Evolutionary conservation across 2,113 vertebrate species (phyloP), one percentile per base, ranked within the genome.

Genomic region (Archilochus colubris): DNA sequence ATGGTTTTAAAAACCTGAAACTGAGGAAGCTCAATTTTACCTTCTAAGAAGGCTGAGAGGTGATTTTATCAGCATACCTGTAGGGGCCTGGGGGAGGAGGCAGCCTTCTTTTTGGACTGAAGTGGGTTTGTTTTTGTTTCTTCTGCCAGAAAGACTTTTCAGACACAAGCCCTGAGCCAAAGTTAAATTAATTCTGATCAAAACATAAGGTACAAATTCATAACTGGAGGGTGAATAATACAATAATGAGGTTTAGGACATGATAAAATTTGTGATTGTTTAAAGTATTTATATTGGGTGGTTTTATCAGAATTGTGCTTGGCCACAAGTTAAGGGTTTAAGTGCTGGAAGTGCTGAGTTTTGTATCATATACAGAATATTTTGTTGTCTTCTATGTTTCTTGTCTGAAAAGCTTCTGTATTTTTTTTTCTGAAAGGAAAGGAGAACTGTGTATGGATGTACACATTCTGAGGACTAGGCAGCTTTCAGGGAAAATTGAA

Each of bases 281-380:
- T 61, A 23, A 17, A 8, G 25, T 63, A 2, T 64, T 85, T 74
- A 3, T 43, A 27, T 28, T 31, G 70, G 36, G 9, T 53, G 18
- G 12, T 43, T 46, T 66, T 16, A 57, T 17, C 43, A 12, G 31
- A 83, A 80, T 50, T 22, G 31, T 53, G 4, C n/a, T 53, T 76
- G 40, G 23, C 85, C 54, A 54, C 24, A 1, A 83, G 50, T 28
- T 81, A 20, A 14, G 30, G 43, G 64, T 19, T 64, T 27, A 31
- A 69, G 33, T 17, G 78, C 51, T 76, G 59, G 24, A 13, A 46
- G 30, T 1, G 11, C 69, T 2, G 12, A 5, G 80, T 12, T 58
- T 44, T 30, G 24, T 21, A 14, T 57, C 57, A 12, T 0, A 2
- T n/a, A 1, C 3, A 5, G 0, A 7, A 10, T 36, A 22, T 40